Evolutionary conservation across 2,797 vertebrate genomes (phyloP), one percentile per base, ranked within the genome.

Genomic region (Pangasius macronema): DNA sequence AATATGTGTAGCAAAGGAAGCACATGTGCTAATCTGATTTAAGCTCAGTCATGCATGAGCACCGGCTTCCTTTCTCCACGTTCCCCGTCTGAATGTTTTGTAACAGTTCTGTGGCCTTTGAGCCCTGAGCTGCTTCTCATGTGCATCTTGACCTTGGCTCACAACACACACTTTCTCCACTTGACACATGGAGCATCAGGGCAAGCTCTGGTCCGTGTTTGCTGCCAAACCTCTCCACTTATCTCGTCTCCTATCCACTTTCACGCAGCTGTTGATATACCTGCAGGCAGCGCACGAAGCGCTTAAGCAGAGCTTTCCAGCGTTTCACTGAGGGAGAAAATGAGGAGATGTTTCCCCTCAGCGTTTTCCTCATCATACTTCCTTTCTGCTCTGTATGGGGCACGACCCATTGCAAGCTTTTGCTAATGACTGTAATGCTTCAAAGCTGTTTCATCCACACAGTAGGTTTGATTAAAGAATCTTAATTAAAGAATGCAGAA

Each of bases 291-390:
- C 65, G 79, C 59, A 79, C 53, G 46, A 76, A 87, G 67, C 72
- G 51, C 77, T 89, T 87, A 87, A 33, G 59, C 70, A 59, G 79
- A 86, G 87, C 89, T 87, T 83, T 84, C 55, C 39, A n/a, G 39
- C 72, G 72, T 81, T 61, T 72, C 84, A 83, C 84, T 57, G 85
- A 88, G 36, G 73, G 51, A 86, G 73, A 87, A 90, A 88, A 83
- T 83, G 65, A 84, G 55, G 39, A 51, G 42, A 0, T 20, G 20
- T 22, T 22, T 30, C 9, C 39, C 55, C 46, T 51, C 76, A 59
- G 36, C 20, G 86, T 85, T 79, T 86, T 70, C 68, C 49, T 39
- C 65, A 14, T 83, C 63, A 67, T 36, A 42, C 75, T 72, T 22
- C 39, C 39, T 49, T 77, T 85, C n/a, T 85, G 55, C 79, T 36